Evolutionary conservation across 2,113 vertebrate species (phyloP).

Genomic region (Cyanistes caeruleus): DNA sequence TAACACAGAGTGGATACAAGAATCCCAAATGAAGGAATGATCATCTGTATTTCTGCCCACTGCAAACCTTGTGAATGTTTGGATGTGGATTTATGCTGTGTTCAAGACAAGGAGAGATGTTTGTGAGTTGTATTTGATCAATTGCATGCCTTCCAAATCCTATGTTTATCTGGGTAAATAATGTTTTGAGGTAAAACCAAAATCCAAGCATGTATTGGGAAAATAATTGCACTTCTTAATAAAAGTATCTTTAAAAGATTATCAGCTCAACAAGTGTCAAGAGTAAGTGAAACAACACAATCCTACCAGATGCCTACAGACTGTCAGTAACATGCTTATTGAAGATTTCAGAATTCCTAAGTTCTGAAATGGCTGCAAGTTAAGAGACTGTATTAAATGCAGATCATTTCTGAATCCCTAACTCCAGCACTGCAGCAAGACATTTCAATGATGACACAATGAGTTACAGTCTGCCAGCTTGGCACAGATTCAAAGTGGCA

Average conservation of each 20-base stretch:
- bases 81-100: not conserved
- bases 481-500: constrained; percentile 54
- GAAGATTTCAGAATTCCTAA: not conserved
- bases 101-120: not conserved
- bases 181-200: not conserved
- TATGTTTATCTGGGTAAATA: not conserved
- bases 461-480: constrained; percentile 55
- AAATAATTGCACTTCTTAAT: not conserved
- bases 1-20: not conserved
- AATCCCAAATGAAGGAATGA: not conserved
- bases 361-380: constrained; percentile 21
- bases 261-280: not conserved
- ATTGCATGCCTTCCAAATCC: not conserved
- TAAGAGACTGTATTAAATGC: constrained; percentile 43
- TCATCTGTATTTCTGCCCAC: not conserved
- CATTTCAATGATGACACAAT: constrained; percentile 52
- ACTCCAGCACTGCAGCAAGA: constrained; percentile 25
- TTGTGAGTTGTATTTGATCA: not conserved
- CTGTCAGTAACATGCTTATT: not conserved
- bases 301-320: not conserved
- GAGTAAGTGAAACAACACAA: not conserved
- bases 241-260: not conserved
- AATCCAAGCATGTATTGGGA: not conserved
- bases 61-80: not conserved
- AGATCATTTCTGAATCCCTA: constrained; percentile 40